Evolutionary conservation across 1,140 invertebrate species (phyloP).

Genomic region (Neodiprion lecontei): DNA sequence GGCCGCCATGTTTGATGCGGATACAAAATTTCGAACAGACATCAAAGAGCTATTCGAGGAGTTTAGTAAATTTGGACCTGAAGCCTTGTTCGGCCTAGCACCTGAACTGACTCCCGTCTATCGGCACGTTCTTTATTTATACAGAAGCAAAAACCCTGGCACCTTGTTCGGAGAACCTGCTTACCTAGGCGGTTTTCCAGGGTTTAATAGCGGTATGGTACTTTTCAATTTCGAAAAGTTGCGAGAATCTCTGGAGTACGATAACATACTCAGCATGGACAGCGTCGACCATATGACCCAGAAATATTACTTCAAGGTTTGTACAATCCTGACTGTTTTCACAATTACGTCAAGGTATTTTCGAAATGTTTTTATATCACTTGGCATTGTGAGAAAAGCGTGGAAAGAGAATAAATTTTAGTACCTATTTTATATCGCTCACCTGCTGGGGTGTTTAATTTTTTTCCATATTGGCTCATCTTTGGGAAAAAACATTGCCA

Average conservation of each 20-base stretch:
- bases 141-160: constrained; percentile 68
- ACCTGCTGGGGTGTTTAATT: not conserved
- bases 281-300: constrained; percentile 67
- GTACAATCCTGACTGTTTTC: constrained; percentile 8
- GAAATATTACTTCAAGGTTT: constrained; percentile 73
- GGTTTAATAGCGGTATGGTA: constrained; percentile 84
- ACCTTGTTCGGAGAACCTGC: constrained; percentile 68
- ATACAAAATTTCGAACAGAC: constrained; percentile 79
- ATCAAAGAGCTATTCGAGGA: constrained; percentile 71
- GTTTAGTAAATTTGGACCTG: constrained; percentile 69
- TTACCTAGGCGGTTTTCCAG: constrained; percentile 70
- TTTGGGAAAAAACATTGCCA: not conserved
- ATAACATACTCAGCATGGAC: constrained; percentile 64
- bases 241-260: constrained; percentile 68
- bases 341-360: not conserved
- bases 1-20: constrained; percentile 80
- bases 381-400: too few species aligned
- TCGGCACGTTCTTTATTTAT: constrained; percentile 76
- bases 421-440: not conserved
- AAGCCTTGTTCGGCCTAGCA: constrained; percentile 76
- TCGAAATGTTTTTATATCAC: too few species aligned
- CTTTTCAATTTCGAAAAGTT: constrained; percentile 77
- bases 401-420: too few species aligned
- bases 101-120: constrained; percentile 84
- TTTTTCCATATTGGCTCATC: not conserved